Conservation (phyloP, 2,888 invertebrate genomes). For the Argyra leucocephala region DNA sequence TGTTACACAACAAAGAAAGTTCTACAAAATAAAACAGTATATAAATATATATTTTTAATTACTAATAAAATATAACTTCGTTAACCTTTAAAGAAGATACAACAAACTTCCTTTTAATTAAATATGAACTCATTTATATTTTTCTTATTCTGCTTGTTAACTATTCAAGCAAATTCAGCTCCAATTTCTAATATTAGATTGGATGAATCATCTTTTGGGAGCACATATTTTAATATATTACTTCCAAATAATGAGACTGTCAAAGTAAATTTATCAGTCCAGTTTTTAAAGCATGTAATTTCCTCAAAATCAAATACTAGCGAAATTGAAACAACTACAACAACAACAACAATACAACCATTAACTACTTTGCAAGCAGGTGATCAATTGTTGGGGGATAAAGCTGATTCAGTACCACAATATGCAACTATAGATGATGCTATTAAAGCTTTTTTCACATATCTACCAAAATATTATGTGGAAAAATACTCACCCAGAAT, state of each 20-base stretch:
- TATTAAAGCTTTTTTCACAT: slow-evolving; percentile 18
- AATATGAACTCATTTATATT: not conserved
- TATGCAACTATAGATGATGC: slow-evolving; percentile 14
- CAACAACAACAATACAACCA: slow-evolving; percentile 10
- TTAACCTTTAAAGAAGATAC: not conserved
- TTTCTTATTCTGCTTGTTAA: not conserved
- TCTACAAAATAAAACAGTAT: not conserved
- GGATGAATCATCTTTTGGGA: not conserved
- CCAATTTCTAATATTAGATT: not conserved
- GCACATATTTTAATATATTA: slow-evolving; percentile 13
- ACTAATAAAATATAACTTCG: no score
- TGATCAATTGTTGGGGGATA: slow-evolving; percentile 12
- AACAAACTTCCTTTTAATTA: not conserved
- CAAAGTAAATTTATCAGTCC: slow-evolving; percentile 12
- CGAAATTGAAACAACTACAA: slow-evolving; percentile 12
- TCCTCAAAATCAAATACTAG: slow-evolving; percentile 11
- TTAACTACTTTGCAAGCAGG: slow-evolving; percentile 14
- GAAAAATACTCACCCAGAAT: no score
- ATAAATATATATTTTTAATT: not conserved
- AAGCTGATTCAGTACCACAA: slow-evolving; percentile 10
- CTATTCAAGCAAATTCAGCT: not conserved
- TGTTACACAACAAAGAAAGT: not conserved
- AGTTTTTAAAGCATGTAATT: slow-evolving; percentile 4
- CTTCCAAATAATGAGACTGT: slow-evolving; percentile 13
- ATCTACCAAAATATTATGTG: no score